phyloP scores from a whole-genome alignment of 2,888 invertebrate genomes.

The Trachelus stipa region DNA sequence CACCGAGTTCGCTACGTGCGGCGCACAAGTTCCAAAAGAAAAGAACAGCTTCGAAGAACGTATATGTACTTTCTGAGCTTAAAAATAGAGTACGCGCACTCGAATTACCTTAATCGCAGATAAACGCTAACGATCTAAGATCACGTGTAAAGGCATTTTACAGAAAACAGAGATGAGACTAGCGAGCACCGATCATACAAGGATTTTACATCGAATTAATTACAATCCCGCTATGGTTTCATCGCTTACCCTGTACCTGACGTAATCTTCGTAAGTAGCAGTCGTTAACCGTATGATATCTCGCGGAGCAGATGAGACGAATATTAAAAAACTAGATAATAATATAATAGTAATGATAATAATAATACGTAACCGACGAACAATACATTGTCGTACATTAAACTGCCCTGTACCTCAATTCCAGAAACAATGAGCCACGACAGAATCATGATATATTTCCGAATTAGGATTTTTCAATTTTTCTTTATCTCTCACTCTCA shows the following conservation, averaged over 20 bases:
- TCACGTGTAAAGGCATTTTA: not conserved
- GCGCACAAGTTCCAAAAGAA: not conserved
- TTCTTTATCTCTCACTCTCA: not conserved
- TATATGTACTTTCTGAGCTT: not conserved
- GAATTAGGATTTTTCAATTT: not conserved
- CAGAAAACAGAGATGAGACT: not conserved
- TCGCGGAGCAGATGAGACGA: not conserved
- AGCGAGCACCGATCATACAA: not conserved
- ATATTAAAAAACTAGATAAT: constrained; percentile 3
- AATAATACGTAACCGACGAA: not conserved
- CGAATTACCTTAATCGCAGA: not conserved
- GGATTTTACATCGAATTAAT: not conserved
- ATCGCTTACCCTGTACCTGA: constrained; percentile 8
- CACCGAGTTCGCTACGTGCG: not conserved
- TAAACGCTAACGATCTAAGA: not conserved
- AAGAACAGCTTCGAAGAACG: not conserved
- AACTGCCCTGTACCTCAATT: not conserved
- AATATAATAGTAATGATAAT: not conserved
- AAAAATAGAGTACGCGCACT: not conserved
- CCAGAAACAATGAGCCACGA: not conserved
- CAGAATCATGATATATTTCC: not conserved
- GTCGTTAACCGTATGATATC: not conserved
- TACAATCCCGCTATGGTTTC: not conserved
- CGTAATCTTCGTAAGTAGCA: not conserved
- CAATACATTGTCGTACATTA: not conserved